These are phyloP conservation scores for Laspeyria flexula DNA, from an alignment of 2,888 invertebrate species.

Conservation along the genomic window DNA sequence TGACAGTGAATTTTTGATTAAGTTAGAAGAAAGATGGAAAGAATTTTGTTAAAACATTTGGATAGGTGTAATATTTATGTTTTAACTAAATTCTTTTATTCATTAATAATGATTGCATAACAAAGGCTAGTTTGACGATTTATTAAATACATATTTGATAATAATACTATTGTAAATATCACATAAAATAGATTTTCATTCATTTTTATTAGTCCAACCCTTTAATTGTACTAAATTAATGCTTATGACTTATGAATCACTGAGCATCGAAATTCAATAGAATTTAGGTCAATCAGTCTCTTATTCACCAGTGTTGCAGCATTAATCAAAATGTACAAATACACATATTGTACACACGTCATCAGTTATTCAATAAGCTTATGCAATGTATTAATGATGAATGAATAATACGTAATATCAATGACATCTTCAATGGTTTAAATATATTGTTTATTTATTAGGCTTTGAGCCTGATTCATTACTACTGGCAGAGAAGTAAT, in stretches of 20 bases:
- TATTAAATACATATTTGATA: neutral
- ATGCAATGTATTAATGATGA: constrained; percentile 17
- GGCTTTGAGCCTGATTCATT: too few species aligned
- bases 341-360: constrained; percentile 31
- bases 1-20: too few species aligned
- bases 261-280: constrained; percentile 16
- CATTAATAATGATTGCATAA: too few species aligned
- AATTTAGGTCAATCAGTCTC: constrained; percentile 37
- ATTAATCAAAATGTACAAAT: constrained; percentile 40
- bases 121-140: neutral
- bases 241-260: constrained; percentile 14
- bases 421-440: too few species aligned
- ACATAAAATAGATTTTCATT: neutral
- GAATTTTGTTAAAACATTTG: too few species aligned
- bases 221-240: constrained; percentile 6
- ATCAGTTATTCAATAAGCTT: constrained; percentile 35
- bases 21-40: too few species aligned
- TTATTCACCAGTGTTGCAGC: constrained; percentile 23
- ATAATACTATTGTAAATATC: neutral
- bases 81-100: too few species aligned
- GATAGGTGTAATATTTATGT: too few species aligned
- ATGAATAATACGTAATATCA: constrained; percentile 16
- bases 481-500: too few species aligned
- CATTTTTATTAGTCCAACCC: neutral
- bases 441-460: too few species aligned